phyloP scores from a whole-genome alignment of 1,140 invertebrate genomes.

The Bombyx mandarina region DNA sequence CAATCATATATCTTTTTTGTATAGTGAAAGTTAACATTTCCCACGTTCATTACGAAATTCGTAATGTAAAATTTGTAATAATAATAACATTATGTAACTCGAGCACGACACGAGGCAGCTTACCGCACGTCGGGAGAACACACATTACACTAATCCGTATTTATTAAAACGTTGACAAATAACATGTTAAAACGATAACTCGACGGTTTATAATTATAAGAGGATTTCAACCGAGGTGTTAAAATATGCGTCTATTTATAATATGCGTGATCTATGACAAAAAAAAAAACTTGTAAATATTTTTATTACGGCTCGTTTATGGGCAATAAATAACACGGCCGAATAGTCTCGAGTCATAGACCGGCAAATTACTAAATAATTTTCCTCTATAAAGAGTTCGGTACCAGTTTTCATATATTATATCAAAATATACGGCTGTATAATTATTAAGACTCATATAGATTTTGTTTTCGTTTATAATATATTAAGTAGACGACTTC shows the following conservation, averaged over 20 bases:
- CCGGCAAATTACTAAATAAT: slow-evolving; percentile 14
- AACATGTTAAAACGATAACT: slow-evolving; percentile 10
- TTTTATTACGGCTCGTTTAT: slow-evolving; percentile 13
- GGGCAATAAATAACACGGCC: slow-evolving; percentile 11
- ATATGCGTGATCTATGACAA: slow-evolving; percentile 8
- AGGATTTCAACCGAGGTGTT: slow-evolving; percentile 9
- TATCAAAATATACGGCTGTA: background rate
- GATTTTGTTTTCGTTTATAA: background rate
- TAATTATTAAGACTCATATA: slow-evolving; percentile 3
- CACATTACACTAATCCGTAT: slow-evolving; percentile 5
- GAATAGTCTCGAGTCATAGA: slow-evolving; percentile 8
- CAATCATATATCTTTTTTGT: no score
- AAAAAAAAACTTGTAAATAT: slow-evolving; percentile 12
- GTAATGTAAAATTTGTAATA: no score
- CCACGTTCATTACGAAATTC: no score
- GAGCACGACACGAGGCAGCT: no score
- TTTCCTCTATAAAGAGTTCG: slow-evolving; percentile 4
- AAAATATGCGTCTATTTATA: slow-evolving; percentile 12
- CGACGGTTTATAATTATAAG: slow-evolving; percentile 10
- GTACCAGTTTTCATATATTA: background rate
- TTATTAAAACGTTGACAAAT: slow-evolving; percentile 14
- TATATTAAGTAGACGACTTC: no score
- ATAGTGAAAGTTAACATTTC: no score
- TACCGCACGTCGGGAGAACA: background rate
- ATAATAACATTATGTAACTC: no score